Evolutionary conservation across 1,140 invertebrate genomes (phyloP).

Genomic region (Zaprionus kolodkinae): DNA sequence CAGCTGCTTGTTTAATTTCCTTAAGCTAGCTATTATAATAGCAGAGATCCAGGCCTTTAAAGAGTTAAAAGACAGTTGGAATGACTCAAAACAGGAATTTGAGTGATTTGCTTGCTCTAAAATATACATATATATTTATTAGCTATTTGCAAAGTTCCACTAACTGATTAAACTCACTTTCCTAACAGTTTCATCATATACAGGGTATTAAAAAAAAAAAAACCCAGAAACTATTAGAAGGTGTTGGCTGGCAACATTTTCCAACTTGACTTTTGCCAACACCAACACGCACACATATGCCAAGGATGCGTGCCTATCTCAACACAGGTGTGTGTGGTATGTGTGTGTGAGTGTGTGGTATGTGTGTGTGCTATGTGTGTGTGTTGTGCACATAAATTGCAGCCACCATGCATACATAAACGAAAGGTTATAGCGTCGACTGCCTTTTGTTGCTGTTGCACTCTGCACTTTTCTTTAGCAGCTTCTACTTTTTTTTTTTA

Average conservation of each 20-base stretch:
- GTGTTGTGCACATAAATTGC: slow-evolving; percentile 68
- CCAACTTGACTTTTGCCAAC: slow-evolving; percentile 51
- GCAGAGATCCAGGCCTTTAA: neutral
- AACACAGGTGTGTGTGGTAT: slow-evolving; percentile 23
- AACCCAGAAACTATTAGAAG: slow-evolving; percentile 60
- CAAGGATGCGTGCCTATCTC: slow-evolving; percentile 35
- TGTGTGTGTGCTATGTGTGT: slow-evolving; percentile 28
- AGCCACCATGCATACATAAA: slow-evolving; percentile 67
- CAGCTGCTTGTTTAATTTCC: neutral
- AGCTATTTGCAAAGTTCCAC: neutral
- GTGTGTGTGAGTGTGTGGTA: slow-evolving; percentile 19
- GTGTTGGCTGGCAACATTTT: slow-evolving; percentile 73
- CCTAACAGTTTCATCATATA: neutral
- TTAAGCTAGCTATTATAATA: neutral
- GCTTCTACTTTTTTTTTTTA: slow-evolving; percentile 1
- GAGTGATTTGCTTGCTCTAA: too few species aligned
- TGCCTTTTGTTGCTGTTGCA: slow-evolving; percentile 25
- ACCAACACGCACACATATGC: slow-evolving; percentile 8
- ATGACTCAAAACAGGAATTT: too few species aligned
- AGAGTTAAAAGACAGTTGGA: neutral
- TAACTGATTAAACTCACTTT: neutral
- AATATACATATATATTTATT: too few species aligned
- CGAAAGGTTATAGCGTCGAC: slow-evolving; percentile 60
- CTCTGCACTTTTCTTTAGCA: slow-evolving; percentile 25
- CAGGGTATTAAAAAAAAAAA: neutral